phyloP scores from a whole-genome alignment of 2,888 invertebrate species.

The Ctenicera cuprea region DNA sequence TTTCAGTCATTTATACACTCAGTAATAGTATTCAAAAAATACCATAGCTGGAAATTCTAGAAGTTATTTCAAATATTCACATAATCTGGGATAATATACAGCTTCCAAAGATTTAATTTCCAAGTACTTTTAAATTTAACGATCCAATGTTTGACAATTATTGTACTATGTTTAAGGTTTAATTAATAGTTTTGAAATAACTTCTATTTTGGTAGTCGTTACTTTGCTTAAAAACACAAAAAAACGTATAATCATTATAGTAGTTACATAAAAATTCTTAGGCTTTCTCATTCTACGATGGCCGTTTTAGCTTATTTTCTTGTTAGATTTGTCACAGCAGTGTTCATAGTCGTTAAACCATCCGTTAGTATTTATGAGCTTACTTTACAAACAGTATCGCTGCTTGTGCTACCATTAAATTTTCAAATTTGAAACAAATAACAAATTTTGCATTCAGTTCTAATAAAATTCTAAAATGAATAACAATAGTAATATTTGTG shows the following conservation, averaged over 20 bases:
- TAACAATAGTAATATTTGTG: too few species aligned
- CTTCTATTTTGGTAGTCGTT: neutral
- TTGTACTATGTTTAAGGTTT: constrained; percentile 2
- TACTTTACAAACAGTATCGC: too few species aligned
- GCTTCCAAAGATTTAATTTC: neutral
- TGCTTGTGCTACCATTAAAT: too few species aligned
- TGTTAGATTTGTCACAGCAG: too few species aligned
- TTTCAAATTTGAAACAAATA: too few species aligned
- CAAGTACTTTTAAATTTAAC: neutral
- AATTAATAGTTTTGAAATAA: constrained; percentile 3
- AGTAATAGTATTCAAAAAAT: too few species aligned
- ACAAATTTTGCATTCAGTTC: too few species aligned
- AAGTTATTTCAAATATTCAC: constrained; percentile 5
- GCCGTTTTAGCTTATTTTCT: too few species aligned
- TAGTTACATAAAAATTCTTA: neutral
- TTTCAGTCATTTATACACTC: too few species aligned
- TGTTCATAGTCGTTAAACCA: too few species aligned
- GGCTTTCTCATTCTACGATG: neutral
- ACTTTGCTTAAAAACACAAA: neutral
- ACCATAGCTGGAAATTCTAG: neutral
- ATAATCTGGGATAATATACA: neutral
- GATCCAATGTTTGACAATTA: constrained; percentile 10
- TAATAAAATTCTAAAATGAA: too few species aligned
- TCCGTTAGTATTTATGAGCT: too few species aligned
- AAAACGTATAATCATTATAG: neutral